Base-by-base conservation (phyloP, 2,113 vertebrate species). In the Willisornis vidua region DNA sequence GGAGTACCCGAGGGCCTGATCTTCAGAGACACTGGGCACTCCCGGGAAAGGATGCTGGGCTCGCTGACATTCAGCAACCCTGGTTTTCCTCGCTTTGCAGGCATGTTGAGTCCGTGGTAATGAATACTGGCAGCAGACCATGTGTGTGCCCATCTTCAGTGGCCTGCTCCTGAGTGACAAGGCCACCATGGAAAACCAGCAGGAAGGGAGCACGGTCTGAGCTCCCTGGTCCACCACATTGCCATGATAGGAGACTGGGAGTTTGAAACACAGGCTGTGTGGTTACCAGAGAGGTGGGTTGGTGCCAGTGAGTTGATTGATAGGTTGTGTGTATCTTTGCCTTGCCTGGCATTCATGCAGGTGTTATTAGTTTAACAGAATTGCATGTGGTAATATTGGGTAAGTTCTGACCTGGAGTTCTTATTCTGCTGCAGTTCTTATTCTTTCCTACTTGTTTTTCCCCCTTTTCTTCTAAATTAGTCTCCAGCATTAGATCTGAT, bases 91-190 rank as follows among this genome's bases (percentile, higher is more conserved):
- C 1, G 1, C 39, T 73, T 83, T 70, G 66, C 66, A 71, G 41
- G 58, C 8, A 0, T 8, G 9, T 17, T 16, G 63, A 63, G 66
- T 67, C 81, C 63, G 87, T 43, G 41, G 37, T 81, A 29, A 54
- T n/a, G 68, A 87, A 33, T 79, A 14, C 3, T 25, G 59, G 43
- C 51, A 33, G 33, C 46, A 65, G 35, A 67, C 39, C 49, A 12
- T 1, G 5, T 0, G 0, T 12, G 41, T 22, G 14, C 25, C 55
- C 2, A 1, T 49, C 81, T 48, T 58, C 19, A 33, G 24, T 1
- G 5, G 45, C 70, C 58, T 70, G 37, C 19, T 63, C 41, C 51
- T 52, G 67, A n/a, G 35, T 54, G 54, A 15, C 0, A 14, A 54
- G 20, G 18, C 73, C 12, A 7, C 22, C 12, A 5, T 19, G 28